phyloP scores from a whole-genome alignment of 2,888 invertebrate genomes.

The Tachina fera region DNA sequence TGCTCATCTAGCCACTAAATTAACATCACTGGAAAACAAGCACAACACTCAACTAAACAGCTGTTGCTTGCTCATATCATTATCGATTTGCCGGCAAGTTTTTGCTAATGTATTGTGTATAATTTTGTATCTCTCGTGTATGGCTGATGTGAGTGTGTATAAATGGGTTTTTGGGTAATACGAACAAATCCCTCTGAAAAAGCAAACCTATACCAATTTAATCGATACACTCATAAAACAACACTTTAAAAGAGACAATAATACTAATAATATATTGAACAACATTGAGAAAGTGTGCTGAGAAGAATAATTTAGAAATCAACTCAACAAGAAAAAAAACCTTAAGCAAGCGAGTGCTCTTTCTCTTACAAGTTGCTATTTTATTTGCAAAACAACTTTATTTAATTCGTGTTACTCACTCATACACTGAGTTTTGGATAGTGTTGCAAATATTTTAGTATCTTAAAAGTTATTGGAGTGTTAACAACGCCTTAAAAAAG shows the following conservation, averaged over 20 bases:
- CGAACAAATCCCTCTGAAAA: conserved; percentile 8
- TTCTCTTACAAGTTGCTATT: conserved; percentile 50
- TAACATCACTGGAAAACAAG: background rate
- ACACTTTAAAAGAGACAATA: conserved; percentile 40
- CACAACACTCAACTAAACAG: conserved; percentile 32
- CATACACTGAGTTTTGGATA: conserved; percentile 63
- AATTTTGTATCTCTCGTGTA: background rate
- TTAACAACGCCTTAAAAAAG: conserved; percentile 65
- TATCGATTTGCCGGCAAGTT: conserved; percentile 62
- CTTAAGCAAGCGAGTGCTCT: conserved; percentile 39
- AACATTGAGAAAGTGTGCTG: conserved; percentile 32
- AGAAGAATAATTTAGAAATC: conserved; percentile 27
- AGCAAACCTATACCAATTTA: conserved; percentile 10
- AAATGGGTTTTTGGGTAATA: background rate
- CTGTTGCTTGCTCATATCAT: conserved; percentile 58
- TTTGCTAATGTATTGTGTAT: conserved; percentile 31
- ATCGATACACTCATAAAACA: conserved; percentile 27
- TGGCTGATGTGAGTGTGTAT: conserved; percentile 28
- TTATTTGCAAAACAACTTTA: conserved; percentile 60
- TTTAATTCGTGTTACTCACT: conserved; percentile 60
- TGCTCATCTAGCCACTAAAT: background rate
- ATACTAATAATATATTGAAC: conserved; percentile 29
- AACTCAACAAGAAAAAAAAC: conserved; percentile 41
- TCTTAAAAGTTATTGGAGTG: conserved; percentile 72
- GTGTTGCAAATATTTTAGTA: conserved; percentile 74